A percentile compares a stretch with the other conserved stretches of the same genome.
Conservation (phyloP, 2,797 vertebrate species). For the Xenops minutus region DNA sequence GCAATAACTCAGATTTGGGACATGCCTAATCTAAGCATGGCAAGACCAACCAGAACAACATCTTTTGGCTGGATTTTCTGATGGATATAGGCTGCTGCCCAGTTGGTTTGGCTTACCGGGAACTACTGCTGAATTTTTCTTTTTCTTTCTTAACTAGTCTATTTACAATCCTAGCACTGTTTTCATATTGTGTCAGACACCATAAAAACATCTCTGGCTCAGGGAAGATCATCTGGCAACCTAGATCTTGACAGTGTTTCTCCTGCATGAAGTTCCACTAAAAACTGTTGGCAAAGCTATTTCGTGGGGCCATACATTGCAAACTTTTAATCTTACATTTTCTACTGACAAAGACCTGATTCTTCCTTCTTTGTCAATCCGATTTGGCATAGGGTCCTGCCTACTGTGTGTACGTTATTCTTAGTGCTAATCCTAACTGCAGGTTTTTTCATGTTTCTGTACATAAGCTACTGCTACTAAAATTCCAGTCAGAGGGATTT, state of each 20-base stretch:
- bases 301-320: neutral
- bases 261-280: neutral
- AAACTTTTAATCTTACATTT: neutral
- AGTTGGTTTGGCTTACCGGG: neutral
- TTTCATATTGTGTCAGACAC: neutral
- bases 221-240: neutral
- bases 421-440: neutral
- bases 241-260: neutral
- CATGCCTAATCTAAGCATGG: neutral
- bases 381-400: neutral
- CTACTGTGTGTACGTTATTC: neutral
- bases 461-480: neutral
- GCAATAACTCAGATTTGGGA: neutral
- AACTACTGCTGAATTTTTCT: neutral
- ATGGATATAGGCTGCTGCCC: neutral
- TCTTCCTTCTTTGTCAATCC: neutral
- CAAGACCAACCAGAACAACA: neutral
- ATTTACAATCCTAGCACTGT: neutral
- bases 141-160: neutral
- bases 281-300: neutral
- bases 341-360: neutral
- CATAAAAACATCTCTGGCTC: neutral
- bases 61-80: neutral
- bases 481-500: neutral
- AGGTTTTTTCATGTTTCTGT: neutral